Conservation (phyloP, 2,113 vertebrate genomes). For the Sinocyclocheilus anophthalmus region DNA sequence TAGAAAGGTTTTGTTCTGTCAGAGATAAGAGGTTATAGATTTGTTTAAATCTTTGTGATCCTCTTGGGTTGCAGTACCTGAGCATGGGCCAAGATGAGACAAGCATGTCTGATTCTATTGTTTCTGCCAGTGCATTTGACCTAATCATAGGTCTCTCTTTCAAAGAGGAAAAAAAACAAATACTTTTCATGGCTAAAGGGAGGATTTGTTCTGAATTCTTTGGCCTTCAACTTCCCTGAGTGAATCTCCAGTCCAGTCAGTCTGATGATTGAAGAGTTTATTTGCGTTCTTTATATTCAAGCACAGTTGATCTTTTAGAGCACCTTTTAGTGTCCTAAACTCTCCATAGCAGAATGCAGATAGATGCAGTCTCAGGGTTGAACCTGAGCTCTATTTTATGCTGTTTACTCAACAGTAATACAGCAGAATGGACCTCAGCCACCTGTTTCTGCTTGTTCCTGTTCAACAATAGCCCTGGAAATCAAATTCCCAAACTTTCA, state of each 20-base stretch:
- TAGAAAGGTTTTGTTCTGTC: not conserved
- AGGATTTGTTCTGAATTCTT: slow-evolving; percentile 7
- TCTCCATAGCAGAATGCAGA: not conserved
- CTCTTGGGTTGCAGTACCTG: not conserved
- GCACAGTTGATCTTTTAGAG: not conserved
- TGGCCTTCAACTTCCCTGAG: not conserved
- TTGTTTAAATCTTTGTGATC: slow-evolving; percentile 18
- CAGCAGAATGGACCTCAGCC: not conserved
- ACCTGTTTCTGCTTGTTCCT: slow-evolving; percentile 8
- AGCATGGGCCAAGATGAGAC: slow-evolving; percentile 1
- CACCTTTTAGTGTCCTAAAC: not conserved
- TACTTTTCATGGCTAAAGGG: slow-evolving; percentile 12
- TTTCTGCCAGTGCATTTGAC: not conserved
- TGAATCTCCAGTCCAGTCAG: slow-evolving; percentile 10
- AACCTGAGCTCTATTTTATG: not conserved
- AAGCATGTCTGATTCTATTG: slow-evolving; percentile 22
- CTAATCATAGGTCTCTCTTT: slow-evolving; percentile 10
- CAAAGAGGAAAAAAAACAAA: not conserved
- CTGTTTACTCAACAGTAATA: not conserved
- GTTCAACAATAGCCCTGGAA: not conserved
- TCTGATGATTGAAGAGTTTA: not conserved
- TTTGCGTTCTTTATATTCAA: not conserved
- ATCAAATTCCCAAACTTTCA: not conserved
- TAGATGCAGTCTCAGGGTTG: not conserved
- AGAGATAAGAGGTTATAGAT: slow-evolving; percentile 23